phyloP scores from a whole-genome alignment of 2,113 vertebrate genomes.

The Carassius gibelio region DNA sequence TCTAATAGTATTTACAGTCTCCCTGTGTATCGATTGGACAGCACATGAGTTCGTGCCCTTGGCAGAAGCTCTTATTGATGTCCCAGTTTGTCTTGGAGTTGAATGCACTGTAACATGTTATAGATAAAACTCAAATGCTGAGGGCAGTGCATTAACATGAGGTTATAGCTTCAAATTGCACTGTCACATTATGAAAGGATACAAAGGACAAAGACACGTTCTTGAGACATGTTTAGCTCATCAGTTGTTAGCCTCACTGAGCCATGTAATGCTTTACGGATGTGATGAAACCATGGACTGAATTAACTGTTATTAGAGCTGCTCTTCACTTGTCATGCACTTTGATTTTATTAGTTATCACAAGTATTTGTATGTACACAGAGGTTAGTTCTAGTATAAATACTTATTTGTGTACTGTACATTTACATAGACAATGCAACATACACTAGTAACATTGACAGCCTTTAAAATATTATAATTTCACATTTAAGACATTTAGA shows the following conservation, averaged over 20 bases:
- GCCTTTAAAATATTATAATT: background rate
- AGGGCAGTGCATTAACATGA: slow-evolving; percentile 35
- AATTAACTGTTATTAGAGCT: slow-evolving; percentile 66
- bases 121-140: slow-evolving; percentile 34
- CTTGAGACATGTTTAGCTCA: slow-evolving; percentile 43
- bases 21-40: slow-evolving; percentile 51
- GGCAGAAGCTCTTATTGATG: slow-evolving; percentile 46
- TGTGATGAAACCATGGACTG: slow-evolving; percentile 62
- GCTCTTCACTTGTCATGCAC: slow-evolving; percentile 55
- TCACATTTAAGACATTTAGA: background rate
- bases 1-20: slow-evolving; percentile 53
- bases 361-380: background rate
- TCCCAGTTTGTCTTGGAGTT: slow-evolving; percentile 44
- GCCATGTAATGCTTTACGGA: slow-evolving; percentile 61
- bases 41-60: slow-evolving; percentile 43
- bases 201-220: slow-evolving; percentile 34
- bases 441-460: background rate
- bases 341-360: slow-evolving; percentile 32
- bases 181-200: slow-evolving; percentile 24
- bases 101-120: slow-evolving; percentile 33
- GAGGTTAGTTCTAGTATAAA: background rate
- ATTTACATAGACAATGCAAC: background rate
- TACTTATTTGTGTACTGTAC: background rate
- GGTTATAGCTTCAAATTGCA: slow-evolving; percentile 36
- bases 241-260: slow-evolving; percentile 45